Conservation (phyloP, 53 echinoderm and acorn worm genomes). For the Stichopus horrens region DNA sequence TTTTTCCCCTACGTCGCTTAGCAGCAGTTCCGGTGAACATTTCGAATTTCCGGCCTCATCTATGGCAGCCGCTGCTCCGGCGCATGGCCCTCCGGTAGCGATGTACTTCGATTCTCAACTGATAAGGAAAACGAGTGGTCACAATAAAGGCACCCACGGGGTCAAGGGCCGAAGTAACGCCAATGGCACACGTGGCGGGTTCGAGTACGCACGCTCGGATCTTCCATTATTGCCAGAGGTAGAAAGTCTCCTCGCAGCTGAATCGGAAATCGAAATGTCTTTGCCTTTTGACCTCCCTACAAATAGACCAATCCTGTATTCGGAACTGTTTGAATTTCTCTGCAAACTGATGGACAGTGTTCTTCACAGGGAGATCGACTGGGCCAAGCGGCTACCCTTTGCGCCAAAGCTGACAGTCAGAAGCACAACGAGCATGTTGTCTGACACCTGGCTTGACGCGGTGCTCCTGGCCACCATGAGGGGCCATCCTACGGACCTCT, state of each 20-base stretch:
- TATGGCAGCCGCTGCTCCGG: conserved; percentile 33
- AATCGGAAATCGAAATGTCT: conserved; percentile 61
- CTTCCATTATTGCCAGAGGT: conserved; percentile 81
- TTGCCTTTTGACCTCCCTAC: conserved; percentile 58
- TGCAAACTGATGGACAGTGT: conserved; percentile 89
- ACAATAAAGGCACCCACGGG: neutral
- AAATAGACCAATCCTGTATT: conserved; percentile 60
- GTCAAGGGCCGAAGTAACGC: neutral
- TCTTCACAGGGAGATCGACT: conserved; percentile 80
- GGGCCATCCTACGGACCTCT: conserved; percentile 74
- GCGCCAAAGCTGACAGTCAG: conserved; percentile 59
- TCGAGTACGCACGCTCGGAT: conserved; percentile 34
- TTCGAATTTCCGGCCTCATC: conserved; percentile 72
- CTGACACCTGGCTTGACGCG: conserved; percentile 79
- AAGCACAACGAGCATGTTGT: conserved; percentile 74
- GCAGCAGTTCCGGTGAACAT: conserved; percentile 60
- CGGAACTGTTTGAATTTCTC: conserved; percentile 78
- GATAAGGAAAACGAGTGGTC: conserved; percentile 44
- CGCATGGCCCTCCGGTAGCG: conserved; percentile 21
- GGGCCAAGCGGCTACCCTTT: conserved; percentile 89
- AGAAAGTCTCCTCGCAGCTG: conserved; percentile 77
- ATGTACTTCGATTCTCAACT: conserved; percentile 29
- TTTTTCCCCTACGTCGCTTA: conserved; percentile 82
- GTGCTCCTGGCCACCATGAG: conserved; percentile 75
- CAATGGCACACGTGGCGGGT: neutral